These are phyloP conservation scores for Ellobius talpinus DNA, from an alignment of 2,113 vertebrate species.

Conservation along the genomic window DNA sequence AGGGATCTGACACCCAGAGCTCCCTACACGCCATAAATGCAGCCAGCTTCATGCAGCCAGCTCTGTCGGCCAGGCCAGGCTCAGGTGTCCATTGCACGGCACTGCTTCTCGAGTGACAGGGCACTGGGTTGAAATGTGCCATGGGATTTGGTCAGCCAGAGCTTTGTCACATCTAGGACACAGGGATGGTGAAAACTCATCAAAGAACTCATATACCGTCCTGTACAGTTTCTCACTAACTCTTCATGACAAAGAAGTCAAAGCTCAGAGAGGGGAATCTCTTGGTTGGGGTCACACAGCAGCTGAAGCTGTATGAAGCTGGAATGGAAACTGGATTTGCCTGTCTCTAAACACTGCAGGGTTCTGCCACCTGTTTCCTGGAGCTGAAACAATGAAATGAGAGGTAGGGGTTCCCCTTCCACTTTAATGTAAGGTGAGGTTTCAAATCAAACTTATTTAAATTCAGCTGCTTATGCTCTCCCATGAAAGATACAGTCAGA, in stretches of 20 bases:
- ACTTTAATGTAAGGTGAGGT: conserved; percentile 61
- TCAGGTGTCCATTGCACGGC: neutral
- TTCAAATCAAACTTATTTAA: conserved; percentile 70
- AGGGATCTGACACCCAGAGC: too few species aligned
- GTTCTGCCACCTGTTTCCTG: neutral
- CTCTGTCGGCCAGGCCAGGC: neutral
- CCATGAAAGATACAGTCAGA: conserved; percentile 71
- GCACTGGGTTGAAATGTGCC: neutral
- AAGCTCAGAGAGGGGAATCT: conserved; percentile 27
- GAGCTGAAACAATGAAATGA: conserved; percentile 32
- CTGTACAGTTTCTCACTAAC: neutral
- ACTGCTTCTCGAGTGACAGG: neutral
- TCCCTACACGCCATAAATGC: rapidly evolving
- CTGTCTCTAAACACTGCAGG: neutral
- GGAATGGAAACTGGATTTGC: neutral
- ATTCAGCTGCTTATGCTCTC: conserved; percentile 50
- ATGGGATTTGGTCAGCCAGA: neutral
- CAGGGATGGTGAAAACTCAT: rapidly evolving
- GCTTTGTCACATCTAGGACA: neutral
- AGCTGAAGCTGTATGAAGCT: neutral
- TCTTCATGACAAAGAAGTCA: neutral
- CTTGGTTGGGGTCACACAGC: conserved; percentile 15
- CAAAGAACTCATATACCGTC: neutral
- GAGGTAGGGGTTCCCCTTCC: neutral
- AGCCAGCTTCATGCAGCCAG: neutral